Base-by-base conservation (phyloP, 2,888 invertebrate genomes). In the Anticlea derivata region DNA sequence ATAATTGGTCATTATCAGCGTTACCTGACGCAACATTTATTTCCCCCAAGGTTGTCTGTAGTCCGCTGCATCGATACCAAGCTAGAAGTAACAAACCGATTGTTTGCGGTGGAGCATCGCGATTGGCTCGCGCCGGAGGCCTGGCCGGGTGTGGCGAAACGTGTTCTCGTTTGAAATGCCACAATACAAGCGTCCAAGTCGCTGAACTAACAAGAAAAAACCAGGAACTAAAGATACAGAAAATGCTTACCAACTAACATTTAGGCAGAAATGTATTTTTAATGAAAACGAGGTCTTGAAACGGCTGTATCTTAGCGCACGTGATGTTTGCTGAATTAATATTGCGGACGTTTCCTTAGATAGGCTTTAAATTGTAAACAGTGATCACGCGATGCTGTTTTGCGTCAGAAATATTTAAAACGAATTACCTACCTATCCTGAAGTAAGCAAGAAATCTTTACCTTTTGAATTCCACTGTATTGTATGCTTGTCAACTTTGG, bases 131-230 rank as follows among this genome's bases (percentile, higher is more conserved):
- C 59, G 34, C 45, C 58, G 86, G 87, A 78, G 89, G 89, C 88
- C 83, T 80, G 89, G 83, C 85, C 68, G 85, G 87, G 88, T 86
- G 87, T 88, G 87, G 78, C 81, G 76, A 68, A 83, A 82, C 86
- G 73, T 76, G 79, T 75, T 73, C 67, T 65, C 68, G 64, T 60
- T 70, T 63, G 55, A 75, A 83, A 79, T 70, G 65, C 58, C 68
- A 66, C 65, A 62, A 50, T 68, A 66, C 65, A 62, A 50, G 63
- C 57, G 52, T 61, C 55, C 61, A 74, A 74, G 68, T 61, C 61
- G 55, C 37, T 63, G 61, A 51, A 46, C 39, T 46, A 62, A 66
- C 67, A 73, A 73, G 68, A 73, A 68, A 70, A 52, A 49, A 52
- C 50, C 68, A 75, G 78, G 75, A 75, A 76, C 56, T 58, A 20